These are phyloP conservation scores for Sarcophaga peregrina DNA, from an alignment of 1,140 invertebrate genomes.

Conservation along the genomic window DNA sequence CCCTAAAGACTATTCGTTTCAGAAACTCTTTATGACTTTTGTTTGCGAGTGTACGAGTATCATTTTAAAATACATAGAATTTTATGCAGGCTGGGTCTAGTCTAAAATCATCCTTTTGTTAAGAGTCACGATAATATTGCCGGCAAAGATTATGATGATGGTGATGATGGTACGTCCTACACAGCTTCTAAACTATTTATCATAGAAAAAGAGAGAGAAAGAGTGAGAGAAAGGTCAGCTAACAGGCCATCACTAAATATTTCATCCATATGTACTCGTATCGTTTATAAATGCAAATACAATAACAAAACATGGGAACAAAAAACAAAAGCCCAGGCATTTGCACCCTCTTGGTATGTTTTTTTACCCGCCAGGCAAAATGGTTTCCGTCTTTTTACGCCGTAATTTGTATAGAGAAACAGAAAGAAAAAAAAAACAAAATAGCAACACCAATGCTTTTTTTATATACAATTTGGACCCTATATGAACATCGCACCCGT, in stretches of 20 bases:
- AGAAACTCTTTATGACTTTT: too few relatives aligned
- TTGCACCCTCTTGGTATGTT: constrained; percentile 23
- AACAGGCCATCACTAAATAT: constrained; percentile 29
- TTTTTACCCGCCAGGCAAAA: constrained; percentile 39
- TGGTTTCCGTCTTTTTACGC: constrained; percentile 41
- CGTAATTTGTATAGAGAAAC: constrained; percentile 26
- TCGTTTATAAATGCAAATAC: constrained; percentile 4
- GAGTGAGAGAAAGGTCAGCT: constrained; percentile 32
- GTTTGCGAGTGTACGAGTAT: not conserved
- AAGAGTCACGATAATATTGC: not conserved
- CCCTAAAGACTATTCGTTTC: not conserved
- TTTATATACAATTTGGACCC: not conserved
- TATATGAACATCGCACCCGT: constrained; percentile 21
- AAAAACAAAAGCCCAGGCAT: not conserved
- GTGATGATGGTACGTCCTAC: not conserved
- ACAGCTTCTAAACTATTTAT: not conserved
- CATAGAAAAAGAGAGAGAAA: not conserved
- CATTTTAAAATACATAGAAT: not conserved
- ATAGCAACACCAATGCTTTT: not conserved
- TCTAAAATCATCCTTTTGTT: constrained; percentile 11
- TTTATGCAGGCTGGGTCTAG: constrained; percentile 2
- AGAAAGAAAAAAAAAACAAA: not conserved
- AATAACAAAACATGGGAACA: not conserved
- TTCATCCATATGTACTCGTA: constrained; percentile 16
- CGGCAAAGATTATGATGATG: too few relatives aligned